These are phyloP conservation scores for Terrapene triunguis DNA, from an alignment of 2,113 vertebrate species.

Conservation along the genomic window DNA sequence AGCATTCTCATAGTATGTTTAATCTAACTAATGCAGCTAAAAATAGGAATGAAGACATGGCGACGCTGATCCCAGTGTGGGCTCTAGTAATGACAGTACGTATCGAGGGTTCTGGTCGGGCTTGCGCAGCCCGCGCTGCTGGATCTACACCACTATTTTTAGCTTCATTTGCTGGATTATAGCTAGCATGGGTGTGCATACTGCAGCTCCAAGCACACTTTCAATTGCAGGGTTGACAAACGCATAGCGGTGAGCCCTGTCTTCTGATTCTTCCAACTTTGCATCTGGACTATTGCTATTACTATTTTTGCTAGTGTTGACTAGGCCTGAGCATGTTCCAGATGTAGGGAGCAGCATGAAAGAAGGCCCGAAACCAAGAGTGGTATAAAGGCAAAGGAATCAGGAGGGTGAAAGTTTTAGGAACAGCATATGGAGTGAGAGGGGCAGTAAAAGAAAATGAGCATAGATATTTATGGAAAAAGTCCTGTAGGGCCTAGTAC, in stretches of 20 bases:
- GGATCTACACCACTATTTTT: not conserved
- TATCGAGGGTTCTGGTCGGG: not conserved
- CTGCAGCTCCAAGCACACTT: not conserved
- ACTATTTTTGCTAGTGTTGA: not conserved
- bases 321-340: not conserved
- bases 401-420: not conserved
- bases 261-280: not conserved
- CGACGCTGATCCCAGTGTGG: not conserved
- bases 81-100: no score
- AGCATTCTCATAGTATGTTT: not conserved
- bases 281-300: not conserved
- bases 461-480: accelerated
- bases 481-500: not conserved
- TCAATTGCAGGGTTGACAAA: not conserved
- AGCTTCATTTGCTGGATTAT: not conserved
- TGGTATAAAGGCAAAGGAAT: not conserved
- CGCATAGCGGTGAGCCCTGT: not conserved
- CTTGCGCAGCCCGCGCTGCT: no score
- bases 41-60: not conserved
- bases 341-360: not conserved
- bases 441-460: not conserved
- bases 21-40: not conserved
- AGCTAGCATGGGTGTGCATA: not conserved
- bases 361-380: not conserved
- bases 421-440: not conserved